These are phyloP conservation scores for Piezodorus guildinii DNA, from an alignment of 1,140 invertebrate genomes.

Conservation along the genomic window DNA sequence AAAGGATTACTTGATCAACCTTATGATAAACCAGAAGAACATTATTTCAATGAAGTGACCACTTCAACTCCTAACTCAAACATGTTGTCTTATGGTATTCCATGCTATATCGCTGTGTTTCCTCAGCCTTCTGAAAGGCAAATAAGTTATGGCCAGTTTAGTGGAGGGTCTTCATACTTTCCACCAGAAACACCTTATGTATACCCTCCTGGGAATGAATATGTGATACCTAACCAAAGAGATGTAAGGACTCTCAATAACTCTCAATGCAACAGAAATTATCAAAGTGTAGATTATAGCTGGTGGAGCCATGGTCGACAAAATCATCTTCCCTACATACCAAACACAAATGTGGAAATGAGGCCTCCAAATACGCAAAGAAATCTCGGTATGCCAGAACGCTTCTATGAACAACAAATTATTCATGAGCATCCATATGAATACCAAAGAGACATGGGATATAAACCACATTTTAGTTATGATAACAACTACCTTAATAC, in stretches of 20 bases:
- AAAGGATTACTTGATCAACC: slow-evolving; percentile 5
- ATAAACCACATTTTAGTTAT: too few relatives aligned
- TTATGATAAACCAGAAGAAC: background rate
- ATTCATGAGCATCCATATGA: too few relatives aligned
- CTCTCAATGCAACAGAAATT: background rate
- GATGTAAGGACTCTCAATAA: background rate
- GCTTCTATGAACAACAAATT: too few relatives aligned
- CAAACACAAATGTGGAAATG: background rate
- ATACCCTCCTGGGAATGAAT: background rate
- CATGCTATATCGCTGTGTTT: background rate
- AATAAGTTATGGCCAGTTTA: background rate
- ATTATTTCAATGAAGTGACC: background rate
- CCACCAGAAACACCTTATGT: background rate
- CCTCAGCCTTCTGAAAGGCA: background rate
- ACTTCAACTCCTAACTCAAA: background rate
- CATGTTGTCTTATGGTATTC: background rate
- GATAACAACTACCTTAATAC: too few relatives aligned
- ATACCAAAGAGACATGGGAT: too few relatives aligned
- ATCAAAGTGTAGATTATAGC: background rate
- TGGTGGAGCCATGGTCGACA: background rate
- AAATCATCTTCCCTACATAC: background rate
- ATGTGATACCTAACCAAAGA: background rate
- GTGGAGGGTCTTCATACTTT: background rate
- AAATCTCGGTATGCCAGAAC: too few relatives aligned
- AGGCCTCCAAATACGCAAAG: background rate